Evolutionary conservation across 1,140 invertebrate genomes (phyloP), one percentile per base, ranked within the genome.

Genomic region (Anadara kagoshimensis): DNA sequence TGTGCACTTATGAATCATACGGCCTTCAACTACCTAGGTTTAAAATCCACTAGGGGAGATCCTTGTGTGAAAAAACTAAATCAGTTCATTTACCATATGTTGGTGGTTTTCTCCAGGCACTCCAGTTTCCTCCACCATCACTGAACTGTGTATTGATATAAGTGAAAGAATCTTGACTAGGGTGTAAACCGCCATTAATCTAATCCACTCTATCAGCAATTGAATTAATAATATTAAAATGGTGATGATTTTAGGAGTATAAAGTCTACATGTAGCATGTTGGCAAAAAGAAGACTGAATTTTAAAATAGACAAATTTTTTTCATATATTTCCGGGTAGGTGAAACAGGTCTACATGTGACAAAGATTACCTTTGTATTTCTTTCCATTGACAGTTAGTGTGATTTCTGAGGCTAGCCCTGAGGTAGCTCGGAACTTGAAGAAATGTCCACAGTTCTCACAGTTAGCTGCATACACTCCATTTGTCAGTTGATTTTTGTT

Each of bases 361-460:
- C 4, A 51, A 11, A 43, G 20, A 41, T 44, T 77, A 84, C 84
- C 84, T 75, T 75, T 79, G 62, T 80, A 79, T 24, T 66, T 43
- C 26, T 79, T 65, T 57, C 79, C 79, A 79, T 85, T 85, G 16
- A 85, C 62, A 45, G 63, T 80, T 7, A 85, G 64, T 18, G 66
- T 83, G 41, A 84, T 76, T 20, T 72, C 57, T 51, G 75, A 76
- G 47, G 72, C 77, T 18, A 77, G 54, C 14, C 68, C 59, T 22
- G 58, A 56, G 22, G 57, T 76, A 26, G 71, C 78, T 18, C 75
- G 72, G 66, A 85, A 85, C 70, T 85, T 85, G 65, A 85, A 83
- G 69, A 84, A 83, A 68, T 84, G 81, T 67, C 84, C 81, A 78
- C 84, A 85, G 41, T 73, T 67, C 45, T 78, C 69, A 78, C 84